Conservation (phyloP, 2,113 vertebrate genomes). For the Tautogolabrus adspersus region DNA sequence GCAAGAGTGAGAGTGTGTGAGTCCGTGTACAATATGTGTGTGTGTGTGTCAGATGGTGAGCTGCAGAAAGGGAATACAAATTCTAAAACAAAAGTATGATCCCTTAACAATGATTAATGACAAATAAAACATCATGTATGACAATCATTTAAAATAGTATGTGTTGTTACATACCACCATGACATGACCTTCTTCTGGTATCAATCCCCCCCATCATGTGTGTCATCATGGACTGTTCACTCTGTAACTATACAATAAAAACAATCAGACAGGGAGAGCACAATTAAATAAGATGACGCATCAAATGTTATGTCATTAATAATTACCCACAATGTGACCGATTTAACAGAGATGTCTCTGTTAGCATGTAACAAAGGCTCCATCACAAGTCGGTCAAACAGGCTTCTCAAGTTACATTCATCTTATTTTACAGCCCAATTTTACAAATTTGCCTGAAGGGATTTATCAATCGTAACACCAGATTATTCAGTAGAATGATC, state of each 20-base stretch:
- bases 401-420: too few relatives aligned
- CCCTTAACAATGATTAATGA: neutral
- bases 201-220: neutral
- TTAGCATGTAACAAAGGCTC: too few relatives aligned
- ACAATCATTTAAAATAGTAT: neutral
- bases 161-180: too few relatives aligned
- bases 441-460: neutral
- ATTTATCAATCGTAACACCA: neutral
- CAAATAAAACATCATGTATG: neutral
- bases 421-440: neutral
- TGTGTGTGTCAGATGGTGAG: neutral
- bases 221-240: neutral
- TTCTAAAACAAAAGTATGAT: neutral
- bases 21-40: neutral
- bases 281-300: neutral
- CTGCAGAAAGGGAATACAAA: neutral
- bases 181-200: neutral
- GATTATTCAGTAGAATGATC: constrained; percentile 15
- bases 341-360: neutral
- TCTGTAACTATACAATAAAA: neutral
- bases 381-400: too few relatives aligned
- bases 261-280: neutral
- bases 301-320: neutral
- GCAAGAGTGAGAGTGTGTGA: neutral
- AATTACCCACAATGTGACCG: neutral